Percentiles rank a stretch among this genome's conserved stretches.
Evolutionary conservation across 1,140 invertebrate genomes (phyloP).

Genomic region (Drosophila nannoptera): DNA sequence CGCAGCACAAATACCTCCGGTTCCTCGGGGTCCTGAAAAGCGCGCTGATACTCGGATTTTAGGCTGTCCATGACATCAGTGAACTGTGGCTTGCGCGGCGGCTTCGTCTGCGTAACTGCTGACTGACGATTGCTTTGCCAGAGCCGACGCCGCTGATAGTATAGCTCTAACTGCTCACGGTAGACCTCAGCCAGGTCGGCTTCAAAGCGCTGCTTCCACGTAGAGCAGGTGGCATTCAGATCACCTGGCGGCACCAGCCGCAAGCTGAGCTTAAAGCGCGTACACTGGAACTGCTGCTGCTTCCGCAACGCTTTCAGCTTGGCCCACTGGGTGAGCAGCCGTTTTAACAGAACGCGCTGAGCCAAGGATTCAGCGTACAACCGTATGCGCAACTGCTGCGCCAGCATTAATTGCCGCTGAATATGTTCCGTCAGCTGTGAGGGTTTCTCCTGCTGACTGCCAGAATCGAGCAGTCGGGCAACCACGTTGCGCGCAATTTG

Average conservation of each 20-base stretch:
- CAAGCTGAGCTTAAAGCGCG: constrained; percentile 75
- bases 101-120: constrained; percentile 14
- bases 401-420: constrained; percentile 55
- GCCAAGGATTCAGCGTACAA: constrained; percentile 72
- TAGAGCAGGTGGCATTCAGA: constrained; percentile 32
- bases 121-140: constrained; percentile 28
- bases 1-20: constrained; percentile 79
- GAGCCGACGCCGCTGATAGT: constrained; percentile 64
- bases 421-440: constrained; percentile 19
- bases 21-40: constrained; percentile 80
- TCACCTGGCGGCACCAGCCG: constrained; percentile 55
- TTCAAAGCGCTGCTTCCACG: constrained; percentile 68
- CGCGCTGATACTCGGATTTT: constrained; percentile 69
- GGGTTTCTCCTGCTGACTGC: constrained; percentile 17
- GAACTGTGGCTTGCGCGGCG: constrained; percentile 70
- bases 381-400: constrained; percentile 67
- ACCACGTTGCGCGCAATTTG: constrained; percentile 71
- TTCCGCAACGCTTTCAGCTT: constrained; percentile 74
- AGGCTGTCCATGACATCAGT: constrained; percentile 66
- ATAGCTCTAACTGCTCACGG: constrained; percentile 68
- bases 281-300: constrained; percentile 73
- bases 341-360: constrained; percentile 65
- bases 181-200: constrained; percentile 77
- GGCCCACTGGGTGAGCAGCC: constrained; percentile 77
- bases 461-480: constrained; percentile 44